Evolutionary conservation across 2,113 vertebrate species (phyloP).

Genomic region (Nyctibius bracteatus): DNA sequence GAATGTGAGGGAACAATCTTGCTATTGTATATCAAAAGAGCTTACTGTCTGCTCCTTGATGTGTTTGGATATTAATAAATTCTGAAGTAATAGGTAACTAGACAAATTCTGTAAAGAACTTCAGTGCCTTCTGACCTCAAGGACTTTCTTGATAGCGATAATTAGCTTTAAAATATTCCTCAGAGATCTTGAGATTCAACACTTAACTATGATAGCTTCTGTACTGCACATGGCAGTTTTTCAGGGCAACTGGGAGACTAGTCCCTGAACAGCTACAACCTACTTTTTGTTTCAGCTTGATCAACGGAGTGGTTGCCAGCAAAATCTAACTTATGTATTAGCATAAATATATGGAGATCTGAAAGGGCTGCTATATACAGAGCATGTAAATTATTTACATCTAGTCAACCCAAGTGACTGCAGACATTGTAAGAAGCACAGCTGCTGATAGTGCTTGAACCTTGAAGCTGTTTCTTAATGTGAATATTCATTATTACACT

Average conservation of each 20-base stretch:
- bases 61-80: slow-evolving; percentile 44
- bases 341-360: slow-evolving; percentile 42
- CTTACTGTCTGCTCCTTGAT: neutral
- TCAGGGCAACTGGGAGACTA: slow-evolving; percentile 33
- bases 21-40: neutral
- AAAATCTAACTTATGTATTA: slow-evolving; percentile 46
- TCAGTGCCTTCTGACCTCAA: slow-evolving; percentile 45
- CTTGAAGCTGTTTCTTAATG: slow-evolving; percentile 42
- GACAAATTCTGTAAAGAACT: slow-evolving; percentile 21
- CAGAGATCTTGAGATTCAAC: slow-evolving; percentile 21
- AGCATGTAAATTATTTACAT: slow-evolving; percentile 68
- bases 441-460: slow-evolving; percentile 55
- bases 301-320: slow-evolving; percentile 31
- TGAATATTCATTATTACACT: slow-evolving; percentile 35
- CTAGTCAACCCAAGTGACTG: slow-evolving; percentile 46
- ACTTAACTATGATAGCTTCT: slow-evolving; percentile 20
- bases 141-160: slow-evolving; percentile 49
- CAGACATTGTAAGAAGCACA: slow-evolving; percentile 50
- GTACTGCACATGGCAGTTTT: slow-evolving; percentile 23
- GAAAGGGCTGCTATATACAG: slow-evolving; percentile 46
- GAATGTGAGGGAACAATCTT: neutral
- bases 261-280: slow-evolving; percentile 26
- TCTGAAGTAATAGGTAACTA: slow-evolving; percentile 51
- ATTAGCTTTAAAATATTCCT: slow-evolving; percentile 68
- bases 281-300: slow-evolving; percentile 52